phyloP scores from a whole-genome alignment of 2,888 invertebrate species.

The Pherbina coryleti region DNA sequence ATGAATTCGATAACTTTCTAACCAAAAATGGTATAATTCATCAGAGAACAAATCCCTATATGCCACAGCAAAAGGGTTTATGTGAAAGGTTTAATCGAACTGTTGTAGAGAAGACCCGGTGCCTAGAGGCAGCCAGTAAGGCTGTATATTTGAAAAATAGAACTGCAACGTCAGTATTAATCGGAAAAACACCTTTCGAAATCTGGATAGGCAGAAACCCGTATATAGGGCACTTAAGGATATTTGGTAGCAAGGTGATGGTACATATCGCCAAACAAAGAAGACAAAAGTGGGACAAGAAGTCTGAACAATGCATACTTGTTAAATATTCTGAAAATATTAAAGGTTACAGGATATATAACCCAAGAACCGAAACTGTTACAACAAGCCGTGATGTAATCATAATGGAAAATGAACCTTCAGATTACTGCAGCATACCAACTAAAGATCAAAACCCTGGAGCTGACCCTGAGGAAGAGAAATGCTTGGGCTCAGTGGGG shows the following conservation, averaged over 20 bases:
- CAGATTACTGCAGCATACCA: not conserved
- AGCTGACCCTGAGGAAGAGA: not conserved
- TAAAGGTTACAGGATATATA: not conserved
- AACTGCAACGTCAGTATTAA: not conserved
- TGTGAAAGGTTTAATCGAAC: not conserved
- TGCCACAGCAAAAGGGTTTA: not conserved
- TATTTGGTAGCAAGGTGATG: not conserved
- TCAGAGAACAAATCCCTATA: not conserved
- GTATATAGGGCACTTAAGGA: not conserved
- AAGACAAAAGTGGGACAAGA: slow-evolving; percentile 16
- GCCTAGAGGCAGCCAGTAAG: not conserved
- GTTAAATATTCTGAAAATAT: not conserved
- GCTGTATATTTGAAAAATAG: not conserved
- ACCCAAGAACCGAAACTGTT: not conserved
- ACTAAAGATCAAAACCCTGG: not conserved
- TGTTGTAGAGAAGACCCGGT: not conserved
- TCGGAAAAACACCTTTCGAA: not conserved
- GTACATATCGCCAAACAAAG: slow-evolving; percentile 14
- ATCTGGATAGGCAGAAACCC: not conserved
- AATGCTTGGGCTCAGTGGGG: not conserved
- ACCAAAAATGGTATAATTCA: not conserved
- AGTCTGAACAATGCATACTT: not conserved
- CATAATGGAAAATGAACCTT: not conserved
- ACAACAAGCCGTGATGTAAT: not conserved
- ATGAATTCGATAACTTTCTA: not conserved